Evolutionary conservation across 2,113 vertebrate genomes (phyloP).

Genomic region (Protobothrops flavoviridis): DNA sequence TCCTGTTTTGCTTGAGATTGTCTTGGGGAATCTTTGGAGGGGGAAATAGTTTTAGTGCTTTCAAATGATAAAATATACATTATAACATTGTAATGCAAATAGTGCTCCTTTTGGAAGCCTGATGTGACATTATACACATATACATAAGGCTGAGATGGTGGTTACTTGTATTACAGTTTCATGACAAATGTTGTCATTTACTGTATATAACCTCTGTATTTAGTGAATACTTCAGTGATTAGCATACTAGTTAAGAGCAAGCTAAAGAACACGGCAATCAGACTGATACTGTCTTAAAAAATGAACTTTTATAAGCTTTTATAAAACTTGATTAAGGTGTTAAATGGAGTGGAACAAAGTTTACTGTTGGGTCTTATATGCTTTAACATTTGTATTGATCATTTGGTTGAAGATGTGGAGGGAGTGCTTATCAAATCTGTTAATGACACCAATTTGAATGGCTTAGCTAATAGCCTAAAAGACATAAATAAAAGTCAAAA

Average conservation of each 20-base stretch:
- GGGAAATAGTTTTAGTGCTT: neutral
- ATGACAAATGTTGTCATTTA: neutral
- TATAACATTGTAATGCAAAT: neutral
- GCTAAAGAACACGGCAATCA: neutral
- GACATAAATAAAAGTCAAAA: neutral
- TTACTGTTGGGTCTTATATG: neutral
- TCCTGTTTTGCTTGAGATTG: neutral
- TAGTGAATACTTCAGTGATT: neutral
- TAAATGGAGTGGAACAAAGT: neutral
- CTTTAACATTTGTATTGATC: neutral
- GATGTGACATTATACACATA: neutral
- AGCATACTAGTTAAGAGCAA: neutral
- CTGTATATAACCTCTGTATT: neutral
- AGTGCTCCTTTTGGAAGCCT: neutral
- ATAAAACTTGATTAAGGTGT: neutral
- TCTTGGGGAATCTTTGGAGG: neutral
- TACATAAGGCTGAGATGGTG: neutral
- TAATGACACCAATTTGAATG: neutral
- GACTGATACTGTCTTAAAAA: neutral
- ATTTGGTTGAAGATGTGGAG: neutral
- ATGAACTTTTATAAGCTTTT: neutral
- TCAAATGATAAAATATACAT: neutral
- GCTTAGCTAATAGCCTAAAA: neutral
- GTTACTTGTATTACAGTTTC: neutral
- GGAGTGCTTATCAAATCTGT: neutral